Percentiles rank a stretch among this genome's conserved stretches.
Evolutionary conservation across 2,113 vertebrate species (phyloP).

Genomic region (Lepus europaeus): DNA sequence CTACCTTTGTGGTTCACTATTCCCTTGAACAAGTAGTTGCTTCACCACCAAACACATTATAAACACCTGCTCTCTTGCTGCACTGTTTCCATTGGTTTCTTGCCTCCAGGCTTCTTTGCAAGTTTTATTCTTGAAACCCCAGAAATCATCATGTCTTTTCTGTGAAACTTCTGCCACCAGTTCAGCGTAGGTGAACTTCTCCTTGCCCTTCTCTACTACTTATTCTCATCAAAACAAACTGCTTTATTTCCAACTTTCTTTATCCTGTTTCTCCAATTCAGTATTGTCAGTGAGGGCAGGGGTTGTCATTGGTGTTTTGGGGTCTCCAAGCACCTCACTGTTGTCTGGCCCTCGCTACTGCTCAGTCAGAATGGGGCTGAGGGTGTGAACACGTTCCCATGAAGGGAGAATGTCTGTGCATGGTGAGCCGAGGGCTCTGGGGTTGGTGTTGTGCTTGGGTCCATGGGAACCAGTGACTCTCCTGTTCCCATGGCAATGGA

Average conservation of each 20-base stretch:
- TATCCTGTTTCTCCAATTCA: not conserved
- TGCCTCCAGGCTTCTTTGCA: not conserved
- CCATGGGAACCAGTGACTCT: not conserved
- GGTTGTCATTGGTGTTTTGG: not conserved
- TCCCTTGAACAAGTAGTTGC: not conserved
- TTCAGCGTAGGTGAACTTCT: not conserved
- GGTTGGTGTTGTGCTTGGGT: not conserved
- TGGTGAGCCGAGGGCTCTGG: not conserved
- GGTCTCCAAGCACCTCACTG: not conserved
- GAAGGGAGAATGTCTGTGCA: not conserved
- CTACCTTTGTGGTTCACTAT: not conserved
- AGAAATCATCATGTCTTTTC: not conserved
- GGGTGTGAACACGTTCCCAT: not conserved
- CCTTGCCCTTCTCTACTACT: not conserved
- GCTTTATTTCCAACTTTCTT: not conserved
- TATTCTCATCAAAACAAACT: not conserved
- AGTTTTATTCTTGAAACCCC: not conserved
- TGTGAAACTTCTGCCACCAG: not conserved
- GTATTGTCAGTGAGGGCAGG: not conserved
- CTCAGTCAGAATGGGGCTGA: not conserved
- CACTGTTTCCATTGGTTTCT: not conserved
- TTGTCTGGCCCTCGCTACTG: not conserved
- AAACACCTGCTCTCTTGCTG: not conserved
- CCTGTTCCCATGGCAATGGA: not conserved
- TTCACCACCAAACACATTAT: not conserved